Evolutionary conservation across 2,888 invertebrate species (phyloP).

Genomic region (Erynnis tages): DNA sequence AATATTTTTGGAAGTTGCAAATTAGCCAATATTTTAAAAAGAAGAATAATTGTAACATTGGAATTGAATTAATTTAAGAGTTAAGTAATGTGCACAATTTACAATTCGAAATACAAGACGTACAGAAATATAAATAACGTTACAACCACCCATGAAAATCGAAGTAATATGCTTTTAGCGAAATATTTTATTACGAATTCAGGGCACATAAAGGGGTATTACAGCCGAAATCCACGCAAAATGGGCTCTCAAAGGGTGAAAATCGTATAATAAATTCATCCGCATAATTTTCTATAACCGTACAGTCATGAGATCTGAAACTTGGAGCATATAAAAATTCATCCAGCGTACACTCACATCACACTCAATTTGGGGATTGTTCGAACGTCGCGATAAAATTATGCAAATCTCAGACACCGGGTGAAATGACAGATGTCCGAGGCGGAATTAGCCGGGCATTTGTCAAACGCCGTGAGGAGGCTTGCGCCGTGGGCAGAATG

Average conservation of each 20-base stretch:
- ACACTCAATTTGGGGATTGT: conserved; percentile 24
- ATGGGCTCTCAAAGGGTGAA: conserved; percentile 4
- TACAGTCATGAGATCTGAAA: conserved; percentile 11
- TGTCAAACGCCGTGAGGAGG: conserved; percentile 35
- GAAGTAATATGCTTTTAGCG: neutral
- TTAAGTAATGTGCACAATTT: no score
- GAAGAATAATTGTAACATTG: no score
- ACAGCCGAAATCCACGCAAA: neutral
- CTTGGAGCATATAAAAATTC: conserved; percentile 22
- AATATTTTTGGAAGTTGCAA: no score
- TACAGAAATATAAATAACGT: no score
- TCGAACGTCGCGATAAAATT: conserved; percentile 26
- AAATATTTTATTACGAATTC: neutral
- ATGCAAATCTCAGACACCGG: conserved; percentile 26
- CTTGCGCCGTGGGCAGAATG: conserved; percentile 33
- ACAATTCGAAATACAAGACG: no score
- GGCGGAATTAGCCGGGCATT: conserved; percentile 31
- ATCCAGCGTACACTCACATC: conserved; percentile 21
- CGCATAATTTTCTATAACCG: conserved; percentile 27
- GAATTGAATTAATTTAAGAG: no score
- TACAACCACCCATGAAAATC: neutral
- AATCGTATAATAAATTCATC: conserved; percentile 23
- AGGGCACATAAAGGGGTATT: neutral
- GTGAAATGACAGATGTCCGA: conserved; percentile 27
- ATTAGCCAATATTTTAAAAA: no score